These are phyloP conservation scores for Falco novaeseelandiae DNA, from an alignment of 2,797 vertebrate genomes.

Conservation along the genomic window DNA sequence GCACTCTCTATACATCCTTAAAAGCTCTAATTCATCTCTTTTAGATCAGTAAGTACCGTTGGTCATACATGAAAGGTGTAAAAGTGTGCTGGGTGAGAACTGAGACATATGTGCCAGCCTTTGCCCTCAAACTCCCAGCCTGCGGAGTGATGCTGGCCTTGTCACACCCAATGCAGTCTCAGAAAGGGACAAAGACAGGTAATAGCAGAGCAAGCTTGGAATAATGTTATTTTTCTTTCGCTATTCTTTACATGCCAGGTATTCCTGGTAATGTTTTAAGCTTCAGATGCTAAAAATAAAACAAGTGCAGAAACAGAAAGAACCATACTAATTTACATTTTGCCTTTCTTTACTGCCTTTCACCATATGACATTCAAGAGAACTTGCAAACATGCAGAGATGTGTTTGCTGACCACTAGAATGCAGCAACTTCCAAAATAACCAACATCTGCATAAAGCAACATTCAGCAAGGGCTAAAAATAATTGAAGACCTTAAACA, in stretches of 20 bases:
- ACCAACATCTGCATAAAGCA: background rate
- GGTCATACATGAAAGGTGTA: background rate
- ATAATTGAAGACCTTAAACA: background rate
- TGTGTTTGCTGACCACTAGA: background rate
- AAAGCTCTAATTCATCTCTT: background rate
- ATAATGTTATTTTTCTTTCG: background rate
- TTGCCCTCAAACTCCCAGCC: background rate
- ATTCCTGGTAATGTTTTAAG: background rate
- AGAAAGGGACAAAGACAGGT: background rate
- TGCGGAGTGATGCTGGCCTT: accelerated
- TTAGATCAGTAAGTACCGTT: background rate
- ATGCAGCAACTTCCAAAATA: background rate
- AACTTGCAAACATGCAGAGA: background rate
- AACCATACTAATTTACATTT: background rate
- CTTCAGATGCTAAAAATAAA: background rate
- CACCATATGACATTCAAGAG: background rate
- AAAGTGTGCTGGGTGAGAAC: background rate
- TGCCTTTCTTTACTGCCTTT: background rate
- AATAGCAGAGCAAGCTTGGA: background rate
- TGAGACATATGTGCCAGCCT: background rate
- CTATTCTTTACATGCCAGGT: background rate
- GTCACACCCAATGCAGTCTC: accelerated
- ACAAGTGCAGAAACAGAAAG: background rate
- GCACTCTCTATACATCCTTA: background rate
- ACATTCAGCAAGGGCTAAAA: background rate